Evolutionary conservation across 2,888 invertebrate species (phyloP).

Genomic region (Apeira syringaria): DNA sequence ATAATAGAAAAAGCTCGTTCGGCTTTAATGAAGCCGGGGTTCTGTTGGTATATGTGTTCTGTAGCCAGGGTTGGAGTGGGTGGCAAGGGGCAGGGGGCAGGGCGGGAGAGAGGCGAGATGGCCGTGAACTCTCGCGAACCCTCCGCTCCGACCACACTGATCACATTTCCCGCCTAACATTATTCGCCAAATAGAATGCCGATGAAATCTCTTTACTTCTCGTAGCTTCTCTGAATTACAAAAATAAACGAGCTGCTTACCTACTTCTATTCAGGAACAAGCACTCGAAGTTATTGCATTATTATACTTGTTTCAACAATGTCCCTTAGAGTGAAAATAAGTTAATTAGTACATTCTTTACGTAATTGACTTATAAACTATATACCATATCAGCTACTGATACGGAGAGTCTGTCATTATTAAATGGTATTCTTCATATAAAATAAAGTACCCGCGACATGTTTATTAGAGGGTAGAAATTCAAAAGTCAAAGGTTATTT

Average conservation of each 20-base stretch:
- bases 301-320: too few species aligned
- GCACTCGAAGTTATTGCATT: too few species aligned
- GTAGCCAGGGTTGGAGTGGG: neutral
- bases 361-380: too few species aligned
- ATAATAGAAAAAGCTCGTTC: conserved; percentile 52
- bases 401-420: too few species aligned
- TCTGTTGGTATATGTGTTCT: neutral
- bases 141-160: conserved; percentile 36
- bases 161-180: conserved; percentile 36
- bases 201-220: conserved; percentile 17
- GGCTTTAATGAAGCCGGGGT: conserved; percentile 36
- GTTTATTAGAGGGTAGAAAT: too few species aligned
- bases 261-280: too few species aligned
- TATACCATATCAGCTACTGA: too few species aligned
- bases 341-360: too few species aligned
- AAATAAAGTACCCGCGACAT: too few species aligned
- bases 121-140: conserved; percentile 78
- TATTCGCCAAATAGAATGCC: conserved; percentile 22
- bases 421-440: neutral
- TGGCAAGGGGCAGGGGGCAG: conserved; percentile 35
- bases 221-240: neutral
- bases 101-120: conserved; percentile 30
- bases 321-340: too few species aligned
- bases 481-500: conserved; percentile 23
- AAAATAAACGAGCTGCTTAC: neutral